Conservation (phyloP, 2,797 vertebrate species). For the Falco peregrinus region DNA sequence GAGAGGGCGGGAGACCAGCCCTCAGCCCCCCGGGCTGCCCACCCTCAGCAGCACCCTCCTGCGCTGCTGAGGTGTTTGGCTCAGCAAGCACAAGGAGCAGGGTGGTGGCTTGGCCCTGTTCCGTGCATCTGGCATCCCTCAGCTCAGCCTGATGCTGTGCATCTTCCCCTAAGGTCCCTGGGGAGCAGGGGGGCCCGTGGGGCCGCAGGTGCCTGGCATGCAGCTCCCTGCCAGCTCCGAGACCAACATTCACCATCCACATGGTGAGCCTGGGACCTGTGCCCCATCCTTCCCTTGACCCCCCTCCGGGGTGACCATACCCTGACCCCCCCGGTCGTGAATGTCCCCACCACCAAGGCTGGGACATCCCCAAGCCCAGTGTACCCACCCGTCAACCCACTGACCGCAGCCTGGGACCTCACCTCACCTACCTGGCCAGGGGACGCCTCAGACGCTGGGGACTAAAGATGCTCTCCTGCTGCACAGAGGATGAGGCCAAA, state of each 20-base stretch:
- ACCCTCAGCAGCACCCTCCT: neutral
- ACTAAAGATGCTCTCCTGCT: neutral
- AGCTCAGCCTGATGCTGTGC: rapidly evolving
- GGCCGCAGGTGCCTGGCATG: rapidly evolving
- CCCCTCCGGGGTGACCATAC: rapidly evolving
- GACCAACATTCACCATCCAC: rapidly evolving
- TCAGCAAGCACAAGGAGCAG: neutral
- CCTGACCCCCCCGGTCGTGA: neutral
- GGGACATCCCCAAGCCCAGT: neutral
- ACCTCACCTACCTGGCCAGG: slow-evolving; percentile 8
- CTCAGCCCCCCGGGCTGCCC: neutral
- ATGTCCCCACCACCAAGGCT: neutral
- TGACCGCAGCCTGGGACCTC: neutral
- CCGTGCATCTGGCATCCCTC: neutral
- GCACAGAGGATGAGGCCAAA: neutral
- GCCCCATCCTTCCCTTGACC: rapidly evolving
- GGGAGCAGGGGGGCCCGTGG: no score
- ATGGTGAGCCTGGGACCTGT: rapidly evolving
- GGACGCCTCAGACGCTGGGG: neutral
- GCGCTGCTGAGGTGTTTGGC: rapidly evolving
- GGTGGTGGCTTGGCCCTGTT: rapidly evolving
- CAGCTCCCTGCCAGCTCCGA: neutral
- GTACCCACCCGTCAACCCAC: neutral
- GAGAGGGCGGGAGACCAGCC: neutral
- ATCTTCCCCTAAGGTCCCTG: neutral